Evolutionary conservation across 35 echinoderm and acorn worm genomes (phyloP), one percentile per base, ranked within the genome.

Genomic region (Anneissia japonica): DNA sequence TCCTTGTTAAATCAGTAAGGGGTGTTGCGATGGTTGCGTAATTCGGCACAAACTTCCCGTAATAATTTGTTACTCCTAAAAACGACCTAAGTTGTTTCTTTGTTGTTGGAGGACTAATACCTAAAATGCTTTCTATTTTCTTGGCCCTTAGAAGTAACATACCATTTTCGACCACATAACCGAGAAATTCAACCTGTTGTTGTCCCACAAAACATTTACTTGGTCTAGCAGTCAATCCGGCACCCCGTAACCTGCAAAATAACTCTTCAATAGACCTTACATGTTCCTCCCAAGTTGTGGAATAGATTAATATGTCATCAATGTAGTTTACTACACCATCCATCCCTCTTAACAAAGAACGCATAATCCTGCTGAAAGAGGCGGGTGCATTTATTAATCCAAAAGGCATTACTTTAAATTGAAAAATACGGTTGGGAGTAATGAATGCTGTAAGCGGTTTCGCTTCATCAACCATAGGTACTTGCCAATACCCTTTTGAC

Each of bases 251-350:
- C 39, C 83, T 35, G 9, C 37, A 38, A 5, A 85, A 38, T 7
- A 75, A 35, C 19, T 64, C 26, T 9, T 37, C 35, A 26, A 85
- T 0, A 5, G 39, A 23, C 26, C 2, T 38, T 16, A 85, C 1
- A 21, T 75, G 72, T 10, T 74, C 16, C 75, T 85, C 83, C 64
- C 72, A 75, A 0, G 51, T 75, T 19, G 26, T 29, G 0, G 83
- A 75, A 30, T 39, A 74, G 0, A 75, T 85, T 11, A 85, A 39
- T 36, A 85, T 75, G 30, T 85, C 83, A 85, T 85, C 83, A 12
- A 85, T 37, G n/a, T 37, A 75, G 39, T 85, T 85, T 17, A 74
- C 36, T 16, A 75, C 83, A 84, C n/a, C 35, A 14, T 35, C 32
- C 17, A 73, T 36, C 34, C 36, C 83, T 0, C 30, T 9, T 21